phyloP scores from a whole-genome alignment of 2,888 invertebrate genomes.

The Habrosyne pyritoides region DNA sequence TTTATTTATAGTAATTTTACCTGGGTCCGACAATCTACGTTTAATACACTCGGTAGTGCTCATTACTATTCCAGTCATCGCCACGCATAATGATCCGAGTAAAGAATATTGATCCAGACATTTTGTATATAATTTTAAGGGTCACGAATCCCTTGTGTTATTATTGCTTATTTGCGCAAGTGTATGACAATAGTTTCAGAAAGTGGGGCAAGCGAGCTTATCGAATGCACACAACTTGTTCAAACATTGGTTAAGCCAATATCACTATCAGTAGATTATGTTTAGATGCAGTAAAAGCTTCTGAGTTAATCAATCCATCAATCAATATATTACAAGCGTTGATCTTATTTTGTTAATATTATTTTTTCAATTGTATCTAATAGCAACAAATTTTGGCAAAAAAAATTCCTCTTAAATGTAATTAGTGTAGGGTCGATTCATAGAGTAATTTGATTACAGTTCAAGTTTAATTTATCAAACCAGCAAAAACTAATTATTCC shows the following conservation, averaged over 20 bases:
- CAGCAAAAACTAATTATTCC: no score
- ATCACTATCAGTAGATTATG: constrained; percentile 13
- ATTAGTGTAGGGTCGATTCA: no score
- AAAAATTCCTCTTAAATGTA: no score
- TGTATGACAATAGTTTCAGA: constrained; percentile 27
- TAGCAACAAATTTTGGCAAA: no score
- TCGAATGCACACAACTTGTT: constrained; percentile 27
- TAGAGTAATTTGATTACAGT: background rate
- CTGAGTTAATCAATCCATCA: constrained; percentile 18
- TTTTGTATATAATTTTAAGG: constrained; percentile 25
- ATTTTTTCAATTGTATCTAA: no score
- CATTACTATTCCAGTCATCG: constrained; percentile 42
- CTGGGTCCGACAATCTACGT: constrained; percentile 3
- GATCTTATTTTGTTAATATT: background rate
- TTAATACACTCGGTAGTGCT: constrained; percentile 15
- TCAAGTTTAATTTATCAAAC: no score
- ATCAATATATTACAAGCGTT: background rate
- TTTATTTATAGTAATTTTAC: constrained; percentile 8
- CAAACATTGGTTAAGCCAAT: constrained; percentile 22
- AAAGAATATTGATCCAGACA: constrained; percentile 32
- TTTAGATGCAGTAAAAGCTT: constrained; percentile 19
- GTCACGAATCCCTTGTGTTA: constrained; percentile 22
- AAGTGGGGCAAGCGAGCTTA: constrained; percentile 32
- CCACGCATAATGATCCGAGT: constrained; percentile 39
- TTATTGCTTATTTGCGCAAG: constrained; percentile 40